Evolutionary conservation across 2,888 invertebrate genomes (phyloP), one percentile per base, ranked within the genome.

Genomic region (Lithophane semibrunnea): DNA sequence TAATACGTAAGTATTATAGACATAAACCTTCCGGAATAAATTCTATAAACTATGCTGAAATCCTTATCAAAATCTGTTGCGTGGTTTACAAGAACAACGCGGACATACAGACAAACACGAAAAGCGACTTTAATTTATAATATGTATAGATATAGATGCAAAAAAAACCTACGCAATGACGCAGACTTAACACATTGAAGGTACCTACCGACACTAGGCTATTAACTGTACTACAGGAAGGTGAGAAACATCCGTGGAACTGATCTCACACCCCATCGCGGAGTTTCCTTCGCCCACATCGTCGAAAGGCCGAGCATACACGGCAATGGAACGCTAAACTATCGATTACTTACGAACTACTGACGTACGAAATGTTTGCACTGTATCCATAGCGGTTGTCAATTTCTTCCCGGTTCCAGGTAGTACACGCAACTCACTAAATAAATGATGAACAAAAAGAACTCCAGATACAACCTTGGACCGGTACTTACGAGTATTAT

Each of bases 401-500:
- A 86, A 88, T 84, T 72, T 72, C 60, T 72, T 79, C 69, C 61
- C 37, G n/a, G 58, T 83, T 84, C 77, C 73, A 58, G 75, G 83
- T 80, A 85, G 68, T 66, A 72, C 52, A 12, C 44, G 47, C n/a
- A 80, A 80, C 64, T 24, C 44, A 74, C 77, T 84, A 84, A 89
- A 88, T 89, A 87, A 89, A 90, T 88, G 83, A 89, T 88, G 86
- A 80, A 86, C 79, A 82, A 85, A 91, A 88, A 86, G 84, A 87
- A 83, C 82, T 81, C 86, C 87, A 88, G 86, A 89, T 79, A 78
- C 82, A 44, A 74, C 93, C 92, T 93, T 92, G 91, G 80, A 64
- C 65, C 65, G 81, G 58, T 88, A 87, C 91, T 89, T 89, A 86
- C 87, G 85, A 76, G 84, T 86, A 91, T 93, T 91, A 92, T 92